Evolutionary conservation across 1,140 invertebrate genomes (phyloP).

Genomic region (Hycleus phaleratus): DNA sequence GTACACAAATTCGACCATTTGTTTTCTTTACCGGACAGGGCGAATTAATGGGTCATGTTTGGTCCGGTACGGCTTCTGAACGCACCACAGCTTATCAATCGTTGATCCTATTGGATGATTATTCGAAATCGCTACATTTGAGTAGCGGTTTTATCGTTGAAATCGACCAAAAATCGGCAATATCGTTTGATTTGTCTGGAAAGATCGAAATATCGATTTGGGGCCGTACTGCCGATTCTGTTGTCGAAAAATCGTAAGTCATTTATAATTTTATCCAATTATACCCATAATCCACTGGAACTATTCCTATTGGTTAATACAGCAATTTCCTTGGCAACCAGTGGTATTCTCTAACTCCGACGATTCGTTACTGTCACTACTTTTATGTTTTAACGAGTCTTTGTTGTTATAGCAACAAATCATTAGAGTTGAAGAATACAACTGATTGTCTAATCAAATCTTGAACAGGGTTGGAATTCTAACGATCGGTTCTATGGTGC

Average conservation of each 20-base stretch:
- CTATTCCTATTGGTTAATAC: too few species aligned
- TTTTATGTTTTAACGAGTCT: too few species aligned
- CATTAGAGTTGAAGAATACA: too few species aligned
- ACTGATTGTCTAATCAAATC: slow-evolving; percentile 28
- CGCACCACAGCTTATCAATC: slow-evolving; percentile 74
- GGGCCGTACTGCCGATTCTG: slow-evolving; percentile 76
- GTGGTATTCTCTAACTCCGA: neutral
- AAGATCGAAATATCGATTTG: slow-evolving; percentile 79
- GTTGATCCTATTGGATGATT: slow-evolving; percentile 65
- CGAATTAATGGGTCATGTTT: slow-evolving; percentile 84
- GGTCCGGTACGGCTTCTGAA: slow-evolving; percentile 76
- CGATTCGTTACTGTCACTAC: too few species aligned
- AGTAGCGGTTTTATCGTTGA: slow-evolving; percentile 68
- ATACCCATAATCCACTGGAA: too few species aligned
- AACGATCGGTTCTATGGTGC: slow-evolving; percentile 56
- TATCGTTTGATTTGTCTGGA: slow-evolving; percentile 78
- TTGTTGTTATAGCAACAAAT: too few species aligned
- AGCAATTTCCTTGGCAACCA: neutral
- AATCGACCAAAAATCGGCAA: slow-evolving; percentile 58
- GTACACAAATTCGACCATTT: slow-evolving; percentile 71
- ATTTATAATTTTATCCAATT: too few species aligned
- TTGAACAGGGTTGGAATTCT: slow-evolving; percentile 56
- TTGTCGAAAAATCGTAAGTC: slow-evolving; percentile 66
- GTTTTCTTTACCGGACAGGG: slow-evolving; percentile 78
- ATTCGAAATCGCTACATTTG: slow-evolving; percentile 60